phyloP scores from a whole-genome alignment of 2,797 vertebrate species.

The Lemur catta region DNA sequence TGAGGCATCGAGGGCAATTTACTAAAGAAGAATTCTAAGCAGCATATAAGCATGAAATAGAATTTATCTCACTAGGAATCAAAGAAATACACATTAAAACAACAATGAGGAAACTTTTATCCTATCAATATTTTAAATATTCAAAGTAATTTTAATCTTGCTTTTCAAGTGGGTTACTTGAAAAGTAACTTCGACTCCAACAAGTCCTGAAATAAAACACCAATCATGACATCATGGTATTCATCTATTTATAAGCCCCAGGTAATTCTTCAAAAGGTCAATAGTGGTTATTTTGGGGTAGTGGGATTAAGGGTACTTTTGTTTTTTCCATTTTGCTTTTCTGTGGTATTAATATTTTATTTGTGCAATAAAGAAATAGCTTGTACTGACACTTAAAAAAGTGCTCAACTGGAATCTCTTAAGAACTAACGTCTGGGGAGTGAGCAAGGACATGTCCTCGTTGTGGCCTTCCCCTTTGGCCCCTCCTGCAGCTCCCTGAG shows the following conservation, averaged over 20 bases:
- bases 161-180: not conserved
- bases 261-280: not conserved
- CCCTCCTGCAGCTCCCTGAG: not conserved
- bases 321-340: slow-evolving; percentile 5
- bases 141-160: not conserved
- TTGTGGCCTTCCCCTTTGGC: not conserved
- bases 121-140: not conserved
- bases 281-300: not conserved
- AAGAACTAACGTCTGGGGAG: not conserved
- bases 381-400: not conserved
- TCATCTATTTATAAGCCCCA: not conserved
- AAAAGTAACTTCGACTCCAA: not conserved
- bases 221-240: not conserved
- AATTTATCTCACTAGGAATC: not conserved
- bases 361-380: not conserved
- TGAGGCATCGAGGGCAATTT: not conserved
- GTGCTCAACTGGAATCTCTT: not conserved
- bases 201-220: not conserved
- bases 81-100: not conserved
- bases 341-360: not conserved
- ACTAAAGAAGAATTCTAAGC: not conserved
- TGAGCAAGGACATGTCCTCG: not conserved
- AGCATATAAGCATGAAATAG: not conserved
- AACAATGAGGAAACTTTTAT: not conserved
- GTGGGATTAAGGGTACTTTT: not conserved